These are phyloP conservation scores for Nannoperca obscura DNA, from an alignment of 2,797 vertebrate species.

Conservation along the genomic window DNA sequence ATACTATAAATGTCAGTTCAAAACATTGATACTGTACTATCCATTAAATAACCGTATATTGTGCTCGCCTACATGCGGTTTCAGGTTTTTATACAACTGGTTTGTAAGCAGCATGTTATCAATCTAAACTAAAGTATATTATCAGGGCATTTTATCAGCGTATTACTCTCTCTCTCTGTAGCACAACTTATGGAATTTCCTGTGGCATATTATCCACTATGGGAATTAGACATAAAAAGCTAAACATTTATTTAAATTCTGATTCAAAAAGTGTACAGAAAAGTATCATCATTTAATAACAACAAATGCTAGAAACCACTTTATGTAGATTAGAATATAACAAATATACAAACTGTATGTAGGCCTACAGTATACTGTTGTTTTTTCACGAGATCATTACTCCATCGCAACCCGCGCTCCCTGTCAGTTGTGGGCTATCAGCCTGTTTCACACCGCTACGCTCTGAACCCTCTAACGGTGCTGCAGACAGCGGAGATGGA, in stretches of 20 bases:
- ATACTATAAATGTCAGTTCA: conserved; percentile 36
- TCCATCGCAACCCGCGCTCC: conserved; percentile 53
- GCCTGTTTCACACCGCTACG: conserved; percentile 57
- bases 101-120: conserved; percentile 7
- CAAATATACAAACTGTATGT: conserved; percentile 36
- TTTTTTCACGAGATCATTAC: conserved; percentile 54
- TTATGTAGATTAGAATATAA: background rate
- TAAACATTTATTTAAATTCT: background rate
- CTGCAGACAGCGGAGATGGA: conserved; percentile 78
- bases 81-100: conserved; percentile 4
- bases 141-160: conserved; percentile 2
- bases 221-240: conserved; percentile 5
- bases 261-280: background rate
- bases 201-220: background rate
- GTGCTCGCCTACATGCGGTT: background rate
- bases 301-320: conserved; percentile 4
- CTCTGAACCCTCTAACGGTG: conserved; percentile 66
- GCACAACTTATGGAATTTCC: conserved; percentile 5
- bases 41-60: conserved; percentile 24
- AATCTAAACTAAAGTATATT: conserved; percentile 8
- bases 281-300: conserved; percentile 17
- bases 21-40: conserved; percentile 29
- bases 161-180: conserved; percentile 1
- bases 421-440: conserved; percentile 70
- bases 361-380: conserved; percentile 13